Base-by-base conservation (phyloP, 2,113 vertebrate genomes). In the Psittacara wagleri region DNA sequence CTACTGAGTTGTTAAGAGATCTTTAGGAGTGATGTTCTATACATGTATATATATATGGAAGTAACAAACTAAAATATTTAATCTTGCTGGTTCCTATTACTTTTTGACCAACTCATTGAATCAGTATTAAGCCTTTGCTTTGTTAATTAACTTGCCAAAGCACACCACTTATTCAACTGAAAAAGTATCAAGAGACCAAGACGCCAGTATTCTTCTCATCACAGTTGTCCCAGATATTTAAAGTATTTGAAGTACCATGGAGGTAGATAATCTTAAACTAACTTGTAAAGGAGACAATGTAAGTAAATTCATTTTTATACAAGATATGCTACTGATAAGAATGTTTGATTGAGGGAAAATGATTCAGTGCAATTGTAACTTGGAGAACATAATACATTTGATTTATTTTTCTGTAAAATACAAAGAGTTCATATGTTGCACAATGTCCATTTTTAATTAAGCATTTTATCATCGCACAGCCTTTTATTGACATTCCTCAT, bases 371-470 rank as follows among this genome's bases (percentile, higher is more conserved):
- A 83, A 79, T 94, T 95, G 67, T 90, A 89, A 96, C 69, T 79
- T 48, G 59, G 57, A 94, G 62, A 91, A 76, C 20, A 29, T 57
- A 88, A 90, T 86, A 67, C 10, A 39, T 94, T 94, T 89, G 62
- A 83, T 51, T 91, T 14, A 8, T 69, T 94, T 96, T 96, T 90
- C 80, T 86, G 31, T 93, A 67, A 90, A 78, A 92, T 61, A 91
- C 92, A 81, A 86, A 84, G 87, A 90, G 74, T 93, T 96, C 86
- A 88, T 96, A 75, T 94, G 86, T 96, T 96, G 41, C 75, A 90
- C 92, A 75, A 33, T 95, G 96, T 96, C 97, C 96, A 92, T 96
- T 97, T 97, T 97, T 96, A 97, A 97, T 97, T 97, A 97, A 97
- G 94, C 96, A 83, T 97, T 97, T 97, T 95, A 95, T 97, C 94